Conservation (phyloP, 2,888 invertebrate genomes). For the Agrotis segetum region DNA sequence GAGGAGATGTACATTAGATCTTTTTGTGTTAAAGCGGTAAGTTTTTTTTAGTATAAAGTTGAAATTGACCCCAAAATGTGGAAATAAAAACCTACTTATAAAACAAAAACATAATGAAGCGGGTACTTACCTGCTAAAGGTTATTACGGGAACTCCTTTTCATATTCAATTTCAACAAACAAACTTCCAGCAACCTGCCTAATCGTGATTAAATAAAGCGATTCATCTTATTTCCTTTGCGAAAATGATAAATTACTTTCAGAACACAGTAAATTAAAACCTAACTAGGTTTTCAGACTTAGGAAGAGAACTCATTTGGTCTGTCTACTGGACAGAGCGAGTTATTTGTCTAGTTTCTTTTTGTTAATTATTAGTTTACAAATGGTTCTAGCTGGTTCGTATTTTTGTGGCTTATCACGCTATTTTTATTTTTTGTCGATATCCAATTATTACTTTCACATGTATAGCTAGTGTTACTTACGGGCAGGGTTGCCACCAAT, state of each 20-base stretch:
- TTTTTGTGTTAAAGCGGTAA: too few species aligned
- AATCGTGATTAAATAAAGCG: slow-evolving; percentile 32
- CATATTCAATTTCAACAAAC: slow-evolving; percentile 34
- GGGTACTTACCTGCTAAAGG: neutral
- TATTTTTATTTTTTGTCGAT: too few species aligned
- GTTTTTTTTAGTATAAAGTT: too few species aligned
- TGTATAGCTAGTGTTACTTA: too few species aligned
- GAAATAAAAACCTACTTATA: too few species aligned
- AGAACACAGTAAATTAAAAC: slow-evolving; percentile 45
- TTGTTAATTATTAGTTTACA: neutral
- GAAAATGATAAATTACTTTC: slow-evolving; percentile 50
- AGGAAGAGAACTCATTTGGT: slow-evolving; percentile 31
- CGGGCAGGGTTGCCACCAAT: too few species aligned
- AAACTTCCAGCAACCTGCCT: slow-evolving; percentile 10
- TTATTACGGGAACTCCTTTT: slow-evolving; percentile 6
- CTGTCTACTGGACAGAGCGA: slow-evolving; percentile 13
- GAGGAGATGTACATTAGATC: too few species aligned
- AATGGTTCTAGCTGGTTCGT: too few species aligned
- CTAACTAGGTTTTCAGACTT: slow-evolving; percentile 22
- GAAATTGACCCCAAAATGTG: too few species aligned
- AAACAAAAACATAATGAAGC: too few species aligned
- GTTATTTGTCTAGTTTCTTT: slow-evolving; percentile 37
- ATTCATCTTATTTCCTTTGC: slow-evolving; percentile 43
- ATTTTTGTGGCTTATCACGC: too few species aligned
- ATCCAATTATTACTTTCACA: too few species aligned